Evolutionary conservation across 2,113 vertebrate genomes (phyloP), one percentile per base, ranked within the genome.

Genomic region (Macrotis lagotis): DNA sequence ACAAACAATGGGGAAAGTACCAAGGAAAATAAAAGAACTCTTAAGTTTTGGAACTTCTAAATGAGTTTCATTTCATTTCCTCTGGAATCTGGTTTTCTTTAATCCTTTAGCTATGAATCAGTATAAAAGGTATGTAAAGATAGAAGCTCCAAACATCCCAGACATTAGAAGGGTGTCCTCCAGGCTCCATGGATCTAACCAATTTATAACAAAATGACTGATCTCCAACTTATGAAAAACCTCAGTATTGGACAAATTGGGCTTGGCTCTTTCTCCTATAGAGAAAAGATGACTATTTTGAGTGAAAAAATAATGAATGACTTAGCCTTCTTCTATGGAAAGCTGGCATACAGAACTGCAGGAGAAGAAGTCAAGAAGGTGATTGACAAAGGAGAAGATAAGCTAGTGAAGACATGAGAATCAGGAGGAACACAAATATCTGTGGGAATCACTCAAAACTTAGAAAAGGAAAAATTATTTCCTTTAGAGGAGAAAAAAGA

Each of bases 391-490:
- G 92, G 48, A 9, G 95, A 94, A 92, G 12, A 90, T 50, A n/a
- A 47, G 90, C 55, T 95, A 93, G 91, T 44, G 25, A 95, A 92
- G 59, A 92, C 31, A 24, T 74, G 83, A 94, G 94, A 25, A 92
- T 14, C 53, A 50, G 74, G 92, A 95, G 96, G 89, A 95, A 92
- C 52, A 95, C 44, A 52, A 48, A 93, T 14, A 92, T 91, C 90
- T 50, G 47, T 8, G 48, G 51, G 48, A 93, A 31, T 47, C 83
- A 91, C 91, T 95, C 89, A 95, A 97, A 93, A 47, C 55, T n/a
- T 92, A 55, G 48, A 95, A 66, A 93, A 89, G 48, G 14, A 51
- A 47, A 47, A 51, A 91, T 53, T 48, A 93, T 91, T 91, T 59
- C 26, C 74, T 55, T 50, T 51, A 92, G 49, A 91, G 25, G 37